Base-by-base conservation (phyloP, 2,888 invertebrate species). In the Drosophila siamana region DNA sequence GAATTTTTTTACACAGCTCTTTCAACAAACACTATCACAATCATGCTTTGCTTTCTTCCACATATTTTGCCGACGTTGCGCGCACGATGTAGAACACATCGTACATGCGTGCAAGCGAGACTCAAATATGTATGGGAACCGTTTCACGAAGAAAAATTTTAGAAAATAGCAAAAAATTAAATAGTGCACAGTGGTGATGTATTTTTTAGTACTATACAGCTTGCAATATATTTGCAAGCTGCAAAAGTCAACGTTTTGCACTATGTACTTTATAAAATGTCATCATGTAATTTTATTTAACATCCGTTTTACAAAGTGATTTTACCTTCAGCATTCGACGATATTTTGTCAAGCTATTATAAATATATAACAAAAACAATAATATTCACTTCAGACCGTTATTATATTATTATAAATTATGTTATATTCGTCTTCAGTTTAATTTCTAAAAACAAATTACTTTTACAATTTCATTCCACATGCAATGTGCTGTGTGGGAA, bases 271-370 rank as follows among this genome's bases (percentile, higher is more conserved):
- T 64, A 56, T 47, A 13, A 72, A 59, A 69, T 75, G 71, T 78
- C 79, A 78, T 80, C 73, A 86, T 86, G 80, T 86, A 86, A 78
- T 78, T 78, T 71, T 61, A 56, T 19, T 73, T 75, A 16, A 62
- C 46, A 56, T 60, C 15, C 57, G 48, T 65, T 48, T 60, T 44
- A 43, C 24, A 30, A 28, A 40, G 41, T 30, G 36, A 63, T 65
- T 51, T 80, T 84, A 82, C 80, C 82, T 86, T 71, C 46, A 69
- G 61, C 83, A 75, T 75, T 66, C 75, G 69, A 56, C 36, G 61
- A 48, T 22, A 40, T 30, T 43, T 24, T 36, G 24, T 15, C 43
- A 62, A 51, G 51, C 54, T 63, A 64, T 51, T 86, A 78, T 83
- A 54, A 78, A 50, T 82, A 50, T 82, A 82, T 78, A 83, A 69